These are phyloP conservation scores for Pangasianodon hypophthalmus DNA, from an alignment of 2,113 vertebrate genomes.

Conservation along the genomic window DNA sequence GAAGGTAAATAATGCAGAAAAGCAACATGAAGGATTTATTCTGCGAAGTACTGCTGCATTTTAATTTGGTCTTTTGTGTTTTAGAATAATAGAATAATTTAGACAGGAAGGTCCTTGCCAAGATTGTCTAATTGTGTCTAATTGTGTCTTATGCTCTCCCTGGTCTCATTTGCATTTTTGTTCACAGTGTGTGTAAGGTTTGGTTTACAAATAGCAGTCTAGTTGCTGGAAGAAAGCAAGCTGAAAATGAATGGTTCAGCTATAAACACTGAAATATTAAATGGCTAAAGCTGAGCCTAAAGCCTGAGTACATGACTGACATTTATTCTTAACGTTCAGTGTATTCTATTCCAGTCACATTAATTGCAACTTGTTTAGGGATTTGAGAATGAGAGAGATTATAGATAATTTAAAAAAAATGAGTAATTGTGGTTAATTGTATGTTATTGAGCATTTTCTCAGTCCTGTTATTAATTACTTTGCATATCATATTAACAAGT, in stretches of 20 bases:
- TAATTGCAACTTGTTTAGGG: background rate
- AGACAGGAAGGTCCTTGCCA: background rate
- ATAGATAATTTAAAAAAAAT: background rate
- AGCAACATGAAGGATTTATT: background rate
- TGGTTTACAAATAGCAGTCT: slow-evolving; percentile 1
- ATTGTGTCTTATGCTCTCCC: slow-evolving; percentile 1
- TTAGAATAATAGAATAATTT: slow-evolving; percentile 13
- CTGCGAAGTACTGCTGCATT: background rate
- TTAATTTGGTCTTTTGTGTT: slow-evolving; percentile 22
- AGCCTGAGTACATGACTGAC: background rate
- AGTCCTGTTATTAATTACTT: background rate
- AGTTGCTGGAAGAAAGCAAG: background rate
- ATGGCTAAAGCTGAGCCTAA: background rate
- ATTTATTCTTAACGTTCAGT: background rate
- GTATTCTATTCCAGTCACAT: background rate
- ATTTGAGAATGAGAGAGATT: background rate
- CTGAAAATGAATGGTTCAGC: background rate
- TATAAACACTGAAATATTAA: background rate
- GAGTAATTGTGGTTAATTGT: background rate
- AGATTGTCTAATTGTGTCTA: slow-evolving; percentile 23
- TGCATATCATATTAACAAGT: background rate
- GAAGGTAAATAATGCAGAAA: background rate
- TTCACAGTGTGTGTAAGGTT: background rate
- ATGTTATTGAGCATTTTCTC: background rate
- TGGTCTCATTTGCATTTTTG: slow-evolving; percentile 17